Conservation (phyloP, 2,797 vertebrate genomes). For the Tolypeutes matacus region DNA sequence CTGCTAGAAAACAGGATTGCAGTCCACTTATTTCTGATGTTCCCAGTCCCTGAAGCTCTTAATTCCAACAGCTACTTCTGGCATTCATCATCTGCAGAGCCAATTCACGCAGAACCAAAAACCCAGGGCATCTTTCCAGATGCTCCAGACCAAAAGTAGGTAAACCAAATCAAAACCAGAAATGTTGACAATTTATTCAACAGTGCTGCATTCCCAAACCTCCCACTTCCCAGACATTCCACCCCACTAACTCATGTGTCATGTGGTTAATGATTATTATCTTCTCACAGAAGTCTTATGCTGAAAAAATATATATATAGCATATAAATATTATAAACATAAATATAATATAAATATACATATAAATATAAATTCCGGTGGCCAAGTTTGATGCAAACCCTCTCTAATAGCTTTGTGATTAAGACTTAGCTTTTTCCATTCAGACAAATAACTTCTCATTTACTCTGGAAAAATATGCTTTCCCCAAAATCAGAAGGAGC, state of each 20-base stretch:
- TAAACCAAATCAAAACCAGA: conserved; percentile 79
- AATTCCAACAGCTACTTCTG: conserved; percentile 36
- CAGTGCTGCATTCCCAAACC: conserved; percentile 46
- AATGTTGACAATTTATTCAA: conserved; percentile 30
- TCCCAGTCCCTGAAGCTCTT: background rate
- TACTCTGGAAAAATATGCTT: conserved; percentile 50
- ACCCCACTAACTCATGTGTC: conserved; percentile 2
- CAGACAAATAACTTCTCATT: conserved; percentile 56
- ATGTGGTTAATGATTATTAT: background rate
- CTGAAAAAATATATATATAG: background rate
- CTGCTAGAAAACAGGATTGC: background rate
- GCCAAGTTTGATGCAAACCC: background rate
- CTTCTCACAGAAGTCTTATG: background rate
- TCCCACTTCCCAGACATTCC: conserved; percentile 60
- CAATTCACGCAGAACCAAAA: conserved; percentile 54
- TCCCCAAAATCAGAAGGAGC: background rate
- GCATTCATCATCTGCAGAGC: background rate
- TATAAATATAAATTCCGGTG: background rate
- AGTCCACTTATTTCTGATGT: conserved; percentile 10
- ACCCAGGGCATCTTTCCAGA: conserved; percentile 23
- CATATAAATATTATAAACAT: no score
- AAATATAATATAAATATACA: background rate
- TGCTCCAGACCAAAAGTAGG: conserved; percentile 44
- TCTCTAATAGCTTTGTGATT: background rate
- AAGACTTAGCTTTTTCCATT: conserved; percentile 33